These are phyloP conservation scores for Lycopodina hypogea DNA, from an alignment of 37 sponge, comb jelly and placozoan genomes.

Conservation along the genomic window DNA sequence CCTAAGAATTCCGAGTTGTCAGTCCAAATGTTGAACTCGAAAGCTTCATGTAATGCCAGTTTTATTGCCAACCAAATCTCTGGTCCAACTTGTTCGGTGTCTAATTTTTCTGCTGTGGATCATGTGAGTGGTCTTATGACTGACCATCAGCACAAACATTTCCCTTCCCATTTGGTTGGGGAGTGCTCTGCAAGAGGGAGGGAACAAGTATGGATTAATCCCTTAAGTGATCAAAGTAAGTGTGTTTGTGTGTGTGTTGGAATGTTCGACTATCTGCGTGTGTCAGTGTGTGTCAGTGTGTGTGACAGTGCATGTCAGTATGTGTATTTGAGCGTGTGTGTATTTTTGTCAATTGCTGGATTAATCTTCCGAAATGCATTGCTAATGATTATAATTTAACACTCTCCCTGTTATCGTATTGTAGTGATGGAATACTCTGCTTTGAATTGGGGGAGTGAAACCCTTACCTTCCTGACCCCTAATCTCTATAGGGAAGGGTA, in stretches of 20 bases:
- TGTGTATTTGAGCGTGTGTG: no score
- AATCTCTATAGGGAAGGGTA: conserved; percentile 20
- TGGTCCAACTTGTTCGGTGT: not conserved
- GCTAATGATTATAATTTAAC: no score
- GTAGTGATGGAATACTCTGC: conserved; percentile 46
- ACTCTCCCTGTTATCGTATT: no score
- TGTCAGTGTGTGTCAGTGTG: no score
- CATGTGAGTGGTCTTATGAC: no score
- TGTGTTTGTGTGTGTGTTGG: no score
- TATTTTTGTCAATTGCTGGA: no score
- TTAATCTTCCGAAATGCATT: no score
- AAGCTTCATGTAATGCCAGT: not conserved
- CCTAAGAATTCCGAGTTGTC: conserved; percentile 33
- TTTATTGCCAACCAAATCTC: not conserved
- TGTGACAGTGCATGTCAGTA: no score
- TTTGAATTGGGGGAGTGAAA: conserved; percentile 44
- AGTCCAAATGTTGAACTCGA: conserved; percentile 35
- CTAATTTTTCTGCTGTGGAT: not conserved
- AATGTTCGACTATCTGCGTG: no score
- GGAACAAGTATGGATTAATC: conserved; percentile 4
- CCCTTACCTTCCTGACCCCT: conserved; percentile 43
- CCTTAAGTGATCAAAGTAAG: conserved; percentile 51
- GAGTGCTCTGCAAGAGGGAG: not conserved
- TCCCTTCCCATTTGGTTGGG: not conserved
- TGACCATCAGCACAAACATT: not conserved